Evolutionary conservation across 2,888 invertebrate species (phyloP), one percentile per base, ranked within the genome.

Genomic region (Platycheirus albimanus): DNA sequence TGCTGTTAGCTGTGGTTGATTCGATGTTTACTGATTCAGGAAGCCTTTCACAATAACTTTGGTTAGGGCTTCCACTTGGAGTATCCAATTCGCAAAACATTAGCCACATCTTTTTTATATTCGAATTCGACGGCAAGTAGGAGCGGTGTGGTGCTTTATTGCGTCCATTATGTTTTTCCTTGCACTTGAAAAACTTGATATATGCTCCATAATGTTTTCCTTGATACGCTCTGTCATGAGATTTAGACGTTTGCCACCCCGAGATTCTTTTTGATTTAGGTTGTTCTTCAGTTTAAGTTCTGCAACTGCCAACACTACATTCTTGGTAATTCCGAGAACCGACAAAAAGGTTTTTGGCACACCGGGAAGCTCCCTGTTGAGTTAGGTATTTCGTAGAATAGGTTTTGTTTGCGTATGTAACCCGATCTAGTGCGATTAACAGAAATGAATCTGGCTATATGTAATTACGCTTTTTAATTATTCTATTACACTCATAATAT

Each of bases 281-380:
- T 47, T 19, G 33, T 63, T 47, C 19, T 63, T 33, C 8, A 47
- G 30, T 24, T 61, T 61, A 15, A 61, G 30, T 6, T 61, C 17
- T 24, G 61, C 45, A 28, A 61, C 30, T 30, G 61, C 45, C 24
- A 61, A 61, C 4, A 47, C 47, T 19, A 1, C 13, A 63, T 47
- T 63, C 11, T 63, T 63, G 43, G 47, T 47, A 8, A 63, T 63
- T 10, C 47, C 63, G 30, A 47, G 63, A 30, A 63, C 63, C 33
- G 47, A 47, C 63, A 63, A 19, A 47, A 63, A 63, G 19, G 63
- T 63, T 47, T 63, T 63, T 63, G 63, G 30, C 43, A 33, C 19
- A 30, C 63, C 33, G 17, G 4, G 63, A 63, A 33, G 33, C 63
- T 47, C 10, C 63, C 63, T 47, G 47, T 63, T 28, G 33, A 47